Conservation (phyloP, 2,797 vertebrate genomes). For the Coregonus ussuriensis region DNA sequence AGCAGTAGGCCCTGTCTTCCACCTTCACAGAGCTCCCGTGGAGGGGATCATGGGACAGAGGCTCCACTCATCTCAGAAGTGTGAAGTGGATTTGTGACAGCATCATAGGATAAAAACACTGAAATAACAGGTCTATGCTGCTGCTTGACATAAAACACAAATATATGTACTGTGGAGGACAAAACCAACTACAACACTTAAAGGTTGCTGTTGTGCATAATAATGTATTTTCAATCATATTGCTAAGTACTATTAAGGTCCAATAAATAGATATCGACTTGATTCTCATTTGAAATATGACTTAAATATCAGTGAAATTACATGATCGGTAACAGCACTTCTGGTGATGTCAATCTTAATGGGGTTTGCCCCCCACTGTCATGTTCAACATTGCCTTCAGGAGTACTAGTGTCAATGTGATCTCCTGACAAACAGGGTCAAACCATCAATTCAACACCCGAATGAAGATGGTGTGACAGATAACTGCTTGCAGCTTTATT, state of each 20-base stretch:
- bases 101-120: slow-evolving; percentile 5
- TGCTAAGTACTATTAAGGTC: slow-evolving; percentile 25
- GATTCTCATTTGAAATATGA: too few relatives aligned
- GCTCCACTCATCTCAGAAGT: slow-evolving; percentile 10
- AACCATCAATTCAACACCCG: slow-evolving; percentile 61
- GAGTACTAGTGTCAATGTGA: slow-evolving; percentile 58
- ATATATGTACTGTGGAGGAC: not conserved
- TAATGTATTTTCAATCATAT: not conserved
- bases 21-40: slow-evolving; percentile 32
- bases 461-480: slow-evolving; percentile 63
- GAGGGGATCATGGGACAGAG: slow-evolving; percentile 30
- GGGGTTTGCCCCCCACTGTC: slow-evolving; percentile 63
- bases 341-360: slow-evolving; percentile 65
- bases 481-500: slow-evolving; percentile 68
- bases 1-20: slow-evolving; percentile 28
- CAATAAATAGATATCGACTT: slow-evolving; percentile 51
- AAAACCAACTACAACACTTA: slow-evolving; percentile 10
- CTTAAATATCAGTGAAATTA: not conserved
- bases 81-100: slow-evolving; percentile 32
- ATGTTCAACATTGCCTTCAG: slow-evolving; percentile 74
- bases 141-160: not conserved
- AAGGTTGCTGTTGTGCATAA: slow-evolving; percentile 33
- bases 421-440: slow-evolving; percentile 70
- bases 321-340: slow-evolving; percentile 19
- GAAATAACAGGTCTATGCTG: slow-evolving; percentile 39